Percentiles rank a stretch among this genome's conserved stretches.
These are phyloP conservation scores for Lamellibrachia columna DNA, from an alignment of 2,888 invertebrate species.

Conservation along the genomic window DNA sequence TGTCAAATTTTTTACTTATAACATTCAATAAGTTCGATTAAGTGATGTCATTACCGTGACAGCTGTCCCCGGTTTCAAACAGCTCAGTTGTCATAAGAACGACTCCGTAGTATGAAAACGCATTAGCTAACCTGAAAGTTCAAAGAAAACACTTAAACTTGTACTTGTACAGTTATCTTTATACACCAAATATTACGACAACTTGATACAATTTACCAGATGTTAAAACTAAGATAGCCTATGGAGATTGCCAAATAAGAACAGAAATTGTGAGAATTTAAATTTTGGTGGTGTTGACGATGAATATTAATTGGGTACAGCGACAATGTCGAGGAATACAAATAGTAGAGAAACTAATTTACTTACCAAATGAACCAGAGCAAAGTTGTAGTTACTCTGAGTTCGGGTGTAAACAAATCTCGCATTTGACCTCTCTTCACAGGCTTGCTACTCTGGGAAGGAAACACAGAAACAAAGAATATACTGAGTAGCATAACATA, in stretches of 20 bases:
- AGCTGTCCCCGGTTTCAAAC: slow-evolving; percentile 74
- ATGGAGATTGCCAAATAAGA: not conserved
- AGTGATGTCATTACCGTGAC: slow-evolving; percentile 61
- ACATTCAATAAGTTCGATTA: not conserved
- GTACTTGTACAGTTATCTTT: not conserved
- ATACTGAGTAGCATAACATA: not conserved
- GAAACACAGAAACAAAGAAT: not conserved
- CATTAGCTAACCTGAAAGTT: slow-evolving; percentile 82
- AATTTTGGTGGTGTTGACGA: not conserved
- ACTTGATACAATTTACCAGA: not conserved
- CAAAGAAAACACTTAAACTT: slow-evolving; percentile 25
- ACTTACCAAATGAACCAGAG: slow-evolving; percentile 92
- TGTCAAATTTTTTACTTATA: too few species aligned
- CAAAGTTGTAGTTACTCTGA: slow-evolving; percentile 83
- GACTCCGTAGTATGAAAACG: slow-evolving; percentile 94
- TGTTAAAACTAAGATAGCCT: not conserved
- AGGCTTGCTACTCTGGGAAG: not conserved
- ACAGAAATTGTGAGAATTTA: not conserved
- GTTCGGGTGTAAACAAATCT: slow-evolving; percentile 76
- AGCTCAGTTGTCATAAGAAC: slow-evolving; percentile 94
- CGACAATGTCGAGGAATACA: not conserved
- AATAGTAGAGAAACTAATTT: not conserved
- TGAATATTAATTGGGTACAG: not conserved
- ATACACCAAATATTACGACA: not conserved
- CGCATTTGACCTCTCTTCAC: slow-evolving; percentile 63